Percentiles rank a stretch among this genome's conserved stretches.
Evolutionary conservation across 2,888 invertebrate species (phyloP).

Genomic region (Ophion ventricosus): DNA sequence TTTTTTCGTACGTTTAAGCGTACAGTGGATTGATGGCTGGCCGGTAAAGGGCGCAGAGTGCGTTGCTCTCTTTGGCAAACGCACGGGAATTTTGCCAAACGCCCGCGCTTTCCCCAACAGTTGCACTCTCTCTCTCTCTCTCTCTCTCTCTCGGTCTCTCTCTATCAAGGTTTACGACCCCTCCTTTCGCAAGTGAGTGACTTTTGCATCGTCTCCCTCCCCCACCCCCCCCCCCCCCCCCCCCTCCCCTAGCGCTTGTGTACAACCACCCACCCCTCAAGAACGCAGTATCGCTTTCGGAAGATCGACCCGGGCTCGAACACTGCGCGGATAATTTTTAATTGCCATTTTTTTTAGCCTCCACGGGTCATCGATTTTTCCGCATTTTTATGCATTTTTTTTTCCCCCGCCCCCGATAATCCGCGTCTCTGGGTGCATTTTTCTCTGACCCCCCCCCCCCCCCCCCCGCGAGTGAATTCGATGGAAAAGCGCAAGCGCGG

Average conservation of each 20-base stretch:
- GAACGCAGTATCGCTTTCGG: constrained; percentile 10
- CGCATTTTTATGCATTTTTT: not conserved
- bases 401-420: constrained; percentile 7
- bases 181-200: constrained; percentile 51
- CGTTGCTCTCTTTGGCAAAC: constrained; percentile 70
- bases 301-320: not conserved
- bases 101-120: constrained; percentile 62
- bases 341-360: not conserved
- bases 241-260: constrained; percentile 17
- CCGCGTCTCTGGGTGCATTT: constrained; percentile 20
- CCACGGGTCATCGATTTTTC: constrained; percentile 13
- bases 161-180: constrained; percentile 59
- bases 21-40: constrained; percentile 34
- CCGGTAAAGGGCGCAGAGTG: constrained; percentile 60
- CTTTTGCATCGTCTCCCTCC: constrained; percentile 8
- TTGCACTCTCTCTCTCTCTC: constrained; percentile 43
- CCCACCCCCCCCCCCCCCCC: not conserved
- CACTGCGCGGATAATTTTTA: not conserved
- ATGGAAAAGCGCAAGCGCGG: constrained; percentile 58
- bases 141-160: constrained; percentile 24
- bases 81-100: constrained; percentile 60
- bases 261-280: not conserved
- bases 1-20: constrained; percentile 4
- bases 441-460: too few relatives aligned
- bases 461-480: constrained; percentile 36